These are phyloP conservation scores for Lophotis ruficrista DNA, from an alignment of 2,113 vertebrate species.

Conservation along the genomic window DNA sequence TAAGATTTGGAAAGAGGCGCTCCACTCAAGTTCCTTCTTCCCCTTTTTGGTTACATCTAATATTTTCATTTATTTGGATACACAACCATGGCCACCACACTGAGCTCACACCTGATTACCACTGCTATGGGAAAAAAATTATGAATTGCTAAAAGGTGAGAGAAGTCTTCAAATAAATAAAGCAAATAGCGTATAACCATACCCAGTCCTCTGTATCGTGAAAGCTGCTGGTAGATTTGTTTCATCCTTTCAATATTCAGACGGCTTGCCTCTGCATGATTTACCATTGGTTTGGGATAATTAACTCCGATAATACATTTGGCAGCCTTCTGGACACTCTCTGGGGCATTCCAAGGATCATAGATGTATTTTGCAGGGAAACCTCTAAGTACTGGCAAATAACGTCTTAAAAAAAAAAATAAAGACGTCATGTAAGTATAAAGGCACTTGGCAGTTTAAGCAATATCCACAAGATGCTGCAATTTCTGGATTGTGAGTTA, in stretches of 20 bases:
- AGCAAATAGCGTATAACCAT: not conserved
- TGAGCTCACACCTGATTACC: not conserved
- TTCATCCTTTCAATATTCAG: slow-evolving; percentile 96
- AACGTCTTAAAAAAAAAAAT: slow-evolving; percentile 78
- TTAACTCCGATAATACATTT: slow-evolving; percentile 92
- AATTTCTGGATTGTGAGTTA: slow-evolving; percentile 54
- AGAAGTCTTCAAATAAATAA: not conserved
- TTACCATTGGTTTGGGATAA: slow-evolving; percentile 95
- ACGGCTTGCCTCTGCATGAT: slow-evolving; percentile 91
- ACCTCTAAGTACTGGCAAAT: slow-evolving; percentile 89
- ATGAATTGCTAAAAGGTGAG: not conserved
- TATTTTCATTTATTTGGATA: not conserved
- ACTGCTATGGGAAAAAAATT: not conserved
- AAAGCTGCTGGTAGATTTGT: slow-evolving; percentile 96
- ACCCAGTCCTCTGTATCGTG: slow-evolving; percentile 92
- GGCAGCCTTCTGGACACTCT: slow-evolving; percentile 89
- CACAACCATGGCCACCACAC: not conserved
- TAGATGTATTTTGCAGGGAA: slow-evolving; percentile 96
- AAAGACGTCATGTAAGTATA: not conserved
- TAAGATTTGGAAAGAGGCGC: not conserved
- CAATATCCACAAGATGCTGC: not conserved
- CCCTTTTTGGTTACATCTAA: not conserved
- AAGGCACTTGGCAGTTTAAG: not conserved
- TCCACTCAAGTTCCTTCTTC: not conserved
- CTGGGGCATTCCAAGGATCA: slow-evolving; percentile 96